These are phyloP conservation scores for Ostrea denselamellosa DNA, from an alignment of 1,140 invertebrate species.

Conservation along the genomic window DNA sequence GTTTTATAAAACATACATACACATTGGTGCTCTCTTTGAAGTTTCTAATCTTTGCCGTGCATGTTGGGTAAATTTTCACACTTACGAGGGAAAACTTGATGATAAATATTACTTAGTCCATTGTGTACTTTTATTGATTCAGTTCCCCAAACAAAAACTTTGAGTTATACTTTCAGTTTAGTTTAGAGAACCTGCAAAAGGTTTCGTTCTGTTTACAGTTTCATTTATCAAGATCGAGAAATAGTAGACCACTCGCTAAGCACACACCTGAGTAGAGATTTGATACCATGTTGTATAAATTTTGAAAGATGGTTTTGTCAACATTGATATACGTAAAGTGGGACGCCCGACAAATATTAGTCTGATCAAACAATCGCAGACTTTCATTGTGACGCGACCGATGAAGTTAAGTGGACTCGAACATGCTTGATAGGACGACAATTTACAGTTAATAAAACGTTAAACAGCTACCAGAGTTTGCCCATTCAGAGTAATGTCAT, in stretches of 20 bases:
- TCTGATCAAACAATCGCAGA: slow-evolving; percentile 10
- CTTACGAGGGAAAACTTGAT: background rate
- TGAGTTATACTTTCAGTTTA: background rate
- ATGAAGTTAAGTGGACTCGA: background rate
- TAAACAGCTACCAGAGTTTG: background rate
- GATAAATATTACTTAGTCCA: slow-evolving; percentile 31
- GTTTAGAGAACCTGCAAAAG: background rate
- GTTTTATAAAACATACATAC: too few relatives aligned
- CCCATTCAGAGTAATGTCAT: background rate
- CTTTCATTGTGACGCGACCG: slow-evolving; percentile 14
- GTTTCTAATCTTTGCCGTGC: background rate
- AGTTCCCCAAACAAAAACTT: slow-evolving; percentile 1
- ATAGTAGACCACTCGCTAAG: background rate
- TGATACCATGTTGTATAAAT: slow-evolving; percentile 31
- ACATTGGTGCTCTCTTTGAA: background rate
- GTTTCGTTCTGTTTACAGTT: background rate
- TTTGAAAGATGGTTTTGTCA: slow-evolving; percentile 34
- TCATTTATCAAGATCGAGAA: slow-evolving; percentile 18
- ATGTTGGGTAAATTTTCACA: background rate
- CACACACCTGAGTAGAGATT: background rate
- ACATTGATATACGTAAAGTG: slow-evolving; percentile 33
- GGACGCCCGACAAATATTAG: slow-evolving; percentile 17
- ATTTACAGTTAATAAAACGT: slow-evolving; percentile 12
- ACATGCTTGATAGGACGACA: background rate
- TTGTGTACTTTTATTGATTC: background rate